Conservation (phyloP, 2,113 vertebrate genomes). For the Hyperopisus bebe region DNA sequence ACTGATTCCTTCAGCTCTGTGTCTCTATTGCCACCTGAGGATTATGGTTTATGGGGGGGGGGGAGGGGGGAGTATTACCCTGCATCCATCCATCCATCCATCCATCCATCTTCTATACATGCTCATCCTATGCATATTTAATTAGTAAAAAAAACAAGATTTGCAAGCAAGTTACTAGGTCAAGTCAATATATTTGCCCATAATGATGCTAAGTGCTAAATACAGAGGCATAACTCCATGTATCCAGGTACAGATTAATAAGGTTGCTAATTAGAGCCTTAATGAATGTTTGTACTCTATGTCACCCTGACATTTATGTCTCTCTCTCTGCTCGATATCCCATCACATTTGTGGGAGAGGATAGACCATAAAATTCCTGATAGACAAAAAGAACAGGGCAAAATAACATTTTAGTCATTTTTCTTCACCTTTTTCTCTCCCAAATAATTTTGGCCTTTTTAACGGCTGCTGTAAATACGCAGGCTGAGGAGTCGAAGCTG, state of each 20-base stretch:
- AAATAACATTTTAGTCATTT: slow-evolving; percentile 3
- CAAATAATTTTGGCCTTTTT: slow-evolving; percentile 14
- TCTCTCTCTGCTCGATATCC: background rate
- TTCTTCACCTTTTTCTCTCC: background rate
- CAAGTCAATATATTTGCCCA: background rate
- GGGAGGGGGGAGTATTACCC: background rate
- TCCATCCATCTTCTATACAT: background rate
- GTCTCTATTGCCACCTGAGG: background rate
- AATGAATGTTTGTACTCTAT: background rate
- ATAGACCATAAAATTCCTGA: background rate
- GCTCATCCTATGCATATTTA: background rate
- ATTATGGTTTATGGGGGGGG: background rate
- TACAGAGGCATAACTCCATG: background rate
- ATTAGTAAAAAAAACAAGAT: background rate
- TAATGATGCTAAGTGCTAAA: background rate
- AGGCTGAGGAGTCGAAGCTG: background rate
- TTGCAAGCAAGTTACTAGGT: background rate
- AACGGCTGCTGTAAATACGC: background rate
- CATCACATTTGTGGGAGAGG: background rate
- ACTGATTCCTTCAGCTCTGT: background rate
- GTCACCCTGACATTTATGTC: background rate
- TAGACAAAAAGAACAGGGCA: background rate
- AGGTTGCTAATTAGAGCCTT: background rate
- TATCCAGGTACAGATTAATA: background rate
- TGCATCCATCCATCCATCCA: background rate